A percentile compares a stretch with the other conserved stretches of the same genome.
Evolutionary conservation across 2,888 invertebrate genomes (phyloP).

Genomic region (Geotrupes spiniger): DNA sequence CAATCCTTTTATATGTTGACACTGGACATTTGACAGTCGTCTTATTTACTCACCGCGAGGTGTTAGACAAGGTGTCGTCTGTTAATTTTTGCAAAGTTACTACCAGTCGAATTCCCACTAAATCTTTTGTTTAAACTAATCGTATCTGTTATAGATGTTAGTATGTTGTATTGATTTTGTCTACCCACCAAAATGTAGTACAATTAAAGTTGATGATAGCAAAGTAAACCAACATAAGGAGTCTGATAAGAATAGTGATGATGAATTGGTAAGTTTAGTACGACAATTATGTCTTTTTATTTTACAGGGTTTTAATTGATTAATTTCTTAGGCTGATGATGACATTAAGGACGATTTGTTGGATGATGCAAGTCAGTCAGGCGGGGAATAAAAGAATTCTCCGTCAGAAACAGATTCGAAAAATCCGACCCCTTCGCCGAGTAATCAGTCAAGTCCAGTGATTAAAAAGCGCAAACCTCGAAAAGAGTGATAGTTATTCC

Average conservation of each 20-base stretch:
- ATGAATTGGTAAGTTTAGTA: conserved; percentile 46
- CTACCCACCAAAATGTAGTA: conserved; percentile 66
- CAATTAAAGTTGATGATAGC: conserved; percentile 42
- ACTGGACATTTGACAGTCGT: too few relatives aligned
- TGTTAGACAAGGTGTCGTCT: too few relatives aligned
- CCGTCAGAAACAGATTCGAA: conserved; percentile 34
- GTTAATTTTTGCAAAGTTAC: too few relatives aligned
- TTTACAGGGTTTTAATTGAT: background rate
- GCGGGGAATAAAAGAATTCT: conserved; percentile 23
- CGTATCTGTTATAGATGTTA: conserved; percentile 58
- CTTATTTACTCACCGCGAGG: too few relatives aligned
- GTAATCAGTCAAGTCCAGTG: conserved; percentile 51
- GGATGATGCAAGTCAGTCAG: conserved; percentile 53
- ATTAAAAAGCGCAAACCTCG: conserved; percentile 72
- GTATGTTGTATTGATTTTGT: conserved; percentile 85
- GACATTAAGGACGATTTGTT: conserved; percentile 67
- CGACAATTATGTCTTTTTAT: too few relatives aligned
- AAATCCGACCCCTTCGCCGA: conserved; percentile 25
- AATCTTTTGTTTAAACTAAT: conserved; percentile 6
- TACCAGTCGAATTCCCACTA: too few relatives aligned
- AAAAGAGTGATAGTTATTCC: conserved; percentile 50
- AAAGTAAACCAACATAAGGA: conserved; percentile 46
- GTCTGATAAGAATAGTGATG: conserved; percentile 43
- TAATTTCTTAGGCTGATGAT: conserved; percentile 51
- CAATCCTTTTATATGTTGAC: too few relatives aligned